Conservation (phyloP, 2,797 vertebrate genomes). For the Meda fulgida region DNA sequence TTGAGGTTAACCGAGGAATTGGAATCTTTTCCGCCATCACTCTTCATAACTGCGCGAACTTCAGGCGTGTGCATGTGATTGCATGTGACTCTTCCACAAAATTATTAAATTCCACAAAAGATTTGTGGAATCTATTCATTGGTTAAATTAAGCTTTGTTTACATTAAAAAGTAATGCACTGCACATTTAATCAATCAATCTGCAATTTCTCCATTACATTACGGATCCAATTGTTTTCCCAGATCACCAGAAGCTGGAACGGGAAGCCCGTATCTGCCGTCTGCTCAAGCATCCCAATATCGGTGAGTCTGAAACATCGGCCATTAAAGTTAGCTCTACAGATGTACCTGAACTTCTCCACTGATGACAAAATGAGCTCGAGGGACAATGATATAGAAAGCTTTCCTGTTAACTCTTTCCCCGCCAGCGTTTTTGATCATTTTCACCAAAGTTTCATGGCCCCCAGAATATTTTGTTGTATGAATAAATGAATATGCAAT, state of each 20-base stretch:
- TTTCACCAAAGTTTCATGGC: too few relatives aligned
- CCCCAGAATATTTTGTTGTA: too few relatives aligned
- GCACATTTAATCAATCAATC: neutral
- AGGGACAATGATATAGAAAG: neutral
- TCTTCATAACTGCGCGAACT: too few relatives aligned
- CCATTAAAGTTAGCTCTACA: neutral
- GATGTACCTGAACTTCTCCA: neutral
- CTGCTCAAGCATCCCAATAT: constrained; percentile 86
- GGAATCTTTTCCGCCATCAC: too few relatives aligned
- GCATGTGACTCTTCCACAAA: neutral
- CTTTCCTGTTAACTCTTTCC: neutral
- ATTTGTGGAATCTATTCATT: neutral
- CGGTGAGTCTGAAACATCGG: constrained; percentile 65
- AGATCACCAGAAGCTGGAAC: constrained; percentile 98
- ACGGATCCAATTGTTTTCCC: constrained; percentile 23
- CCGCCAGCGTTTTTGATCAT: too few relatives aligned
- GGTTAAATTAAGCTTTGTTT: neutral
- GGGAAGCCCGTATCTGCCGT: constrained; percentile 96
- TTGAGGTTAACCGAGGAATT: too few relatives aligned
- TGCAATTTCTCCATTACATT: neutral
- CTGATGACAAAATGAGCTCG: neutral
- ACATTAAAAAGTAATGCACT: neutral
- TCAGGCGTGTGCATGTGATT: too few relatives aligned
- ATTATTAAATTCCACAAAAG: neutral
- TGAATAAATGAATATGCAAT: too few relatives aligned